Evolutionary conservation across 2,113 vertebrate genomes (phyloP).

Genomic region (Calidris pugnax): DNA sequence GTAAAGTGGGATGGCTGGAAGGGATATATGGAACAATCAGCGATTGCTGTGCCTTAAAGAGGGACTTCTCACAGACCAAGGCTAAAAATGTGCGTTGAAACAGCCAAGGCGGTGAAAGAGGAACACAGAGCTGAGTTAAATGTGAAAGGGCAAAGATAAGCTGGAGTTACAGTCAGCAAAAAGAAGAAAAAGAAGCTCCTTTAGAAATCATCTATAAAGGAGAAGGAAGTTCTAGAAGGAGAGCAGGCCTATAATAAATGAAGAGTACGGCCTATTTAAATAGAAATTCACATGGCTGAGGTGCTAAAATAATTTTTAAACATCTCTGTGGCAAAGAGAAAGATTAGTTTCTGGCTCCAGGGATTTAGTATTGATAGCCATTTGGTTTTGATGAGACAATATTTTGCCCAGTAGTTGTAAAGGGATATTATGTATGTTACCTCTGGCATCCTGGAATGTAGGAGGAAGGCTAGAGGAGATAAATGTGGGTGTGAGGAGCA

Average conservation of each 20-base stretch:
- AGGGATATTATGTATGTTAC: neutral
- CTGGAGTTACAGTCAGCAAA: constrained; percentile 42
- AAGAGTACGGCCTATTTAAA: neutral
- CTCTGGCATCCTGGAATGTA: neutral
- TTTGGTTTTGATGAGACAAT: neutral
- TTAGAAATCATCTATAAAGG: constrained; percentile 19
- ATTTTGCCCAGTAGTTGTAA: neutral
- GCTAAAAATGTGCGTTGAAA: neutral
- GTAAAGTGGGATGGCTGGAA: constrained; percentile 17
- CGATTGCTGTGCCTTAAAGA: neutral
- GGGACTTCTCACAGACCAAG: neutral
- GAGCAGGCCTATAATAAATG: neutral
- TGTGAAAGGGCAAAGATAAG: constrained; percentile 26
- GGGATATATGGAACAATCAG: neutral
- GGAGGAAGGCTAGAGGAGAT: neutral
- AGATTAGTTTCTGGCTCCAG: neutral
- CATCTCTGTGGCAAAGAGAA: neutral
- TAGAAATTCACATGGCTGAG: neutral
- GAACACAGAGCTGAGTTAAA: constrained; percentile 22
- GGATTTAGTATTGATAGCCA: neutral
- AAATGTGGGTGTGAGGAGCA: neutral
- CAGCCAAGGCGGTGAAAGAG: neutral
- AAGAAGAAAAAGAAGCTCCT: constrained; percentile 28
- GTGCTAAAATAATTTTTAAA: constrained; percentile 11
- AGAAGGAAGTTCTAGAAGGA: constrained; percentile 23